phyloP scores from a whole-genome alignment of 2,888 invertebrate species.

The Cantharis rustica region DNA sequence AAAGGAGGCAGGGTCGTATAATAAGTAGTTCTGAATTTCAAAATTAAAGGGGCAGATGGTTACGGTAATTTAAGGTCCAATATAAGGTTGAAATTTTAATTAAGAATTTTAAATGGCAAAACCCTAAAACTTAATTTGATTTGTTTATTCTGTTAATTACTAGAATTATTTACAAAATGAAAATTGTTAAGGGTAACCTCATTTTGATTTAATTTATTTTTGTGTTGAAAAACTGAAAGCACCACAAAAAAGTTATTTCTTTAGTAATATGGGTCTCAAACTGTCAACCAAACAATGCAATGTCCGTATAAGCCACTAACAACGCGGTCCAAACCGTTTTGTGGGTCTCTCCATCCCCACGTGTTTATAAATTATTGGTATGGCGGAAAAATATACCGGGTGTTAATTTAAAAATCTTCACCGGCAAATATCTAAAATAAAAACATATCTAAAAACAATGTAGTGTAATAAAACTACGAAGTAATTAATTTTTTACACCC shows the following conservation, averaged over 20 bases:
- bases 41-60: slow-evolving; percentile 1
- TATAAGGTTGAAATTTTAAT: slow-evolving; percentile 2
- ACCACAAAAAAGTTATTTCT: neutral
- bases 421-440: too few species aligned
- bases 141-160: slow-evolving; percentile 1
- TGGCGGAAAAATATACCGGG: too few species aligned
- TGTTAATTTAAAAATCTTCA: too few species aligned
- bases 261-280: neutral
- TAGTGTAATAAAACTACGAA: too few species aligned
- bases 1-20: neutral
- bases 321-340: too few species aligned
- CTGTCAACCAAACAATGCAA: neutral
- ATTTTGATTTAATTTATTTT: neutral
- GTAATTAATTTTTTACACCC: too few species aligned
- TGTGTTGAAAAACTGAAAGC: neutral
- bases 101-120: slow-evolving; percentile 7
- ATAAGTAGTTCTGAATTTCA: neutral
- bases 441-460: too few species aligned
- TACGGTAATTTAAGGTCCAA: neutral
- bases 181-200: neutral
- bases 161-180: neutral
- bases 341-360: too few species aligned
- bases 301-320: too few species aligned
- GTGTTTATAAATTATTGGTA: too few species aligned
- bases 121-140: slow-evolving; percentile 1